Base-by-base conservation (phyloP, 2,888 invertebrate species). In the Branchellion lobata region DNA sequence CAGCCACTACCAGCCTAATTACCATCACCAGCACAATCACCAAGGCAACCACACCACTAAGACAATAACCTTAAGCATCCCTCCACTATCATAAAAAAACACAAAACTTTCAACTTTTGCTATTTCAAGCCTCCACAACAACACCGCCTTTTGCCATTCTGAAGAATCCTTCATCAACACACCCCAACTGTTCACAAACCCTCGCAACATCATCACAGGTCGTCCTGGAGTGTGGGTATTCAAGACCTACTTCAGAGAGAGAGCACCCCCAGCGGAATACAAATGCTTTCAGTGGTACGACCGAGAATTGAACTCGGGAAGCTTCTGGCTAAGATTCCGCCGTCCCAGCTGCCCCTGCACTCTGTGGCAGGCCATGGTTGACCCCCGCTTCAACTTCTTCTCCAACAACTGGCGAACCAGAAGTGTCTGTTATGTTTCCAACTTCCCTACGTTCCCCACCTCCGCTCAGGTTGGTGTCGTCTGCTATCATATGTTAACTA, bases 331-430 rank as follows among this genome's bases (percentile, higher is more conserved):
- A 21, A 29, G 29, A n/a, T 27, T 31, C 27, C 31, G 51, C 27
- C 78, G 36, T 31, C 72, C 76, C n/a, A n/a, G 34, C n/a, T 80
- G 80, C 78, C 80, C 80, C 0, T 80, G 80, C 65, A 36, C 51
- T 2, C 40, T 78, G n/a, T 80, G 80, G 80, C 80, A 80, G 51
- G 80, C 80, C 33, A 71, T 78, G 0, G 40, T 51, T 34, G 80
- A 80, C 61, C 73, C 78, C 1, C 51, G 73, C 0, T 80, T 78
- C 68, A 33, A 27, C 1, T 57, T 40, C 8, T 69, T 78, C 71
- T 1, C 1, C 11, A 33, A 33, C 33, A 36, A 65, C 18, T 77
- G 1, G 21, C 27, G 21, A 29, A 36, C 27, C 1, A 40, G 53
- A 1, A 47, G 33, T 40, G 18, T 69, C 29, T 80, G 80, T 34